A percentile compares a stretch with the other conserved stretches of the same genome.
phyloP scores from a whole-genome alignment of 2,797 vertebrate genomes.

The Chelmon rostratus region DNA sequence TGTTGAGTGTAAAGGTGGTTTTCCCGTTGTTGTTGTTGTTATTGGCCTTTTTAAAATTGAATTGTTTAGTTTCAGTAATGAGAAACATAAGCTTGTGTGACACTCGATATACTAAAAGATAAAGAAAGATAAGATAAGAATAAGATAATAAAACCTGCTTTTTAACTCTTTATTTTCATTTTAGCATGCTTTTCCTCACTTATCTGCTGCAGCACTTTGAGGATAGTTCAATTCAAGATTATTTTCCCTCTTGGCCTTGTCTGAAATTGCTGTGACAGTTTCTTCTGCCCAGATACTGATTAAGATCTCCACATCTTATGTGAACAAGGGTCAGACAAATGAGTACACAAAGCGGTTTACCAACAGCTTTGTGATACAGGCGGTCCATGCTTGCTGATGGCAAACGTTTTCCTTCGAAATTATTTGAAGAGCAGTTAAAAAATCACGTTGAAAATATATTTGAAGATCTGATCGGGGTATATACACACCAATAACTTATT shows the following conservation, averaged over 20 bases:
- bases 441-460: neutral
- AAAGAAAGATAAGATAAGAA: too few relatives aligned
- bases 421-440: neutral
- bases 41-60: neutral
- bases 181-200: too few relatives aligned
- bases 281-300: neutral
- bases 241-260: neutral
- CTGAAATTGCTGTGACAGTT: neutral
- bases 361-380: too few relatives aligned
- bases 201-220: neutral
- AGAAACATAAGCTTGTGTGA: neutral
- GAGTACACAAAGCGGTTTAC: neutral
- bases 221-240: neutral
- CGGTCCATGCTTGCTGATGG: neutral
- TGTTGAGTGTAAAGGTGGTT: neutral
- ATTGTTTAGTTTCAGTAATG: neutral
- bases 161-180: too few relatives aligned
- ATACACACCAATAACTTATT: neutral
- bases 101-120: neutral
- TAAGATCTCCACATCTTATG: neutral
- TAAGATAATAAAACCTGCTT: too few relatives aligned
- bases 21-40: fast-evolving
- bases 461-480: neutral
- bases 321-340: neutral
- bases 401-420: neutral